Evolutionary conservation across 1,140 invertebrate genomes (phyloP), one percentile per base, ranked within the genome.

Genomic region (Bemisia tabaci): DNA sequence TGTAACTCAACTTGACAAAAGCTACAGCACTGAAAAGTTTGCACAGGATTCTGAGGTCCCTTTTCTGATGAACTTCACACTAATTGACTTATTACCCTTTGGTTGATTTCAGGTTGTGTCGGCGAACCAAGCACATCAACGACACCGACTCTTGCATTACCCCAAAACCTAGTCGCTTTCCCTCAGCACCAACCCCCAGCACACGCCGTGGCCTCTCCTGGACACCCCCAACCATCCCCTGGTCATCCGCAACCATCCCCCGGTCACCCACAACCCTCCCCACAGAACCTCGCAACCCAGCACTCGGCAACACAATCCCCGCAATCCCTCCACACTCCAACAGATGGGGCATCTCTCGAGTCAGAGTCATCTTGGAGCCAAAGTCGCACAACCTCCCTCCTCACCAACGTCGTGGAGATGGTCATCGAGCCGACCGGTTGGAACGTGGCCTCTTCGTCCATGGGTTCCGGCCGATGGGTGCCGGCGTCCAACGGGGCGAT

Each of bases 401-500:
- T 1, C 2, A n/a, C n/a, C n/a, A 12, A 26, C 12, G 61, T 23
- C 17, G 33, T 48, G 5, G 33, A 48, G 17, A 48, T 48, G 33
- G 33, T 48, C 5, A 48, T 48, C 33, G 33, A 48, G 17, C 22
- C 67, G 59, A 64, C 69, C n/a, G 69, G 69, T 39, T 67, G 67
- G 64, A 65, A 63, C 2, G 12, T 68, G 2, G 69, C 26, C 48
- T 61, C 27, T 58, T 26, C 48, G 12, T 26, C 67, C 1, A 61
- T 24, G 59, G 67, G 64, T 26, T 62, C 62, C 2, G 68, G 65
- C 48, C 68, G 59, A 1, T 94, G 91, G 91, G 83, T 86, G 2
- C 79, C 84, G 11, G 82, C 83, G 2, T 72, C 77, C 22, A 82
- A 79, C 2, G 87, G 88, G 0, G 79, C 83, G 66, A 75, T 91